phyloP scores from a whole-genome alignment of 1,140 invertebrate species.

The Pissodes strobi region DNA sequence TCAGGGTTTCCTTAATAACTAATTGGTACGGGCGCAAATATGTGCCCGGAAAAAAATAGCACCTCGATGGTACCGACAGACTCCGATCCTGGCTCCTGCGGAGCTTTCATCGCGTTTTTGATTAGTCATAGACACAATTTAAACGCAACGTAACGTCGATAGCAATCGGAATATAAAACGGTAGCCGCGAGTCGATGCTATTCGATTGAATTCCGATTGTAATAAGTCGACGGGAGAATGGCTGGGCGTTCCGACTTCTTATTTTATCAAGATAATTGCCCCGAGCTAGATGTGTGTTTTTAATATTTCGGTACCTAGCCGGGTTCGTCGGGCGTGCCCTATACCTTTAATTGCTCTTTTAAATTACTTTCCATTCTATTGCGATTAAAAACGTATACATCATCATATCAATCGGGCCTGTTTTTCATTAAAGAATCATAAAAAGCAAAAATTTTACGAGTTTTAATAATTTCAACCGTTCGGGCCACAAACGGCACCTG shows the following conservation, averaged over 20 bases:
- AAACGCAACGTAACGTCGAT: slow-evolving; percentile 23
- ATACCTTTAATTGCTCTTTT: slow-evolving; percentile 8
- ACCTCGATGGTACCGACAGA: no score
- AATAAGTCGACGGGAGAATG: slow-evolving; percentile 28
- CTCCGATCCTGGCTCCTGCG: slow-evolving; percentile 10
- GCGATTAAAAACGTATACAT: no score
- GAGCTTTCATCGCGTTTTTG: slow-evolving; percentile 32
- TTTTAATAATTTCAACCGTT: no score
- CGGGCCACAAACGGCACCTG: no score
- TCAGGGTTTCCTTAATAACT: no score
- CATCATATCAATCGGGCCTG: no score
- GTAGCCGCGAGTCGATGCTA: slow-evolving; percentile 22
- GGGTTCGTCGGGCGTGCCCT: slow-evolving; percentile 3
- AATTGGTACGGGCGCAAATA: no score
- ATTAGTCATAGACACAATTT: slow-evolving; percentile 39
- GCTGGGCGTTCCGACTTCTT: slow-evolving; percentile 22
- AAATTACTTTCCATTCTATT: no score
- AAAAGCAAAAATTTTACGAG: no score
- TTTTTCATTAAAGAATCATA: no score
- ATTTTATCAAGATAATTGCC: slow-evolving; percentile 36
- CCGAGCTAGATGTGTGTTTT: slow-evolving; percentile 17
- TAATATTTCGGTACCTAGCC: slow-evolving; percentile 14
- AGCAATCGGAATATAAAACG: slow-evolving; percentile 31
- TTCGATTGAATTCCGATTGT: slow-evolving; percentile 37
- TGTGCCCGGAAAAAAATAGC: no score